These are phyloP conservation scores for Agriopis leucophaearia DNA, from an alignment of 2,888 invertebrate genomes.

Conservation along the genomic window DNA sequence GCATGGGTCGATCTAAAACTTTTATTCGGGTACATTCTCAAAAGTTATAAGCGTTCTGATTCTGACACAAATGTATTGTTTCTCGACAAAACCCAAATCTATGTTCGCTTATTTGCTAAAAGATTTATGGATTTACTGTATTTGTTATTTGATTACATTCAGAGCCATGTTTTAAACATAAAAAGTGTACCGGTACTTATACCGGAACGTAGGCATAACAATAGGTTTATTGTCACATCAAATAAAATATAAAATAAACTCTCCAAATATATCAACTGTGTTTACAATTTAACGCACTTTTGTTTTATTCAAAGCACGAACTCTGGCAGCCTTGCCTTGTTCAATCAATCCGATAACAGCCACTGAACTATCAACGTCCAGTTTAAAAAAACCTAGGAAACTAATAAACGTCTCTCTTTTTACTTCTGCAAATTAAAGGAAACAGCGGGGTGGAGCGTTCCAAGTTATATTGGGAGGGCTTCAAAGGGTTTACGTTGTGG, in stretches of 20 bases:
- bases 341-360: conserved; percentile 62
- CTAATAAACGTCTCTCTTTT: conserved; percentile 26
- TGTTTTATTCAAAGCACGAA: conserved; percentile 66
- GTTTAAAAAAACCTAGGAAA: conserved; percentile 32
- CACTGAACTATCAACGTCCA: conserved; percentile 52
- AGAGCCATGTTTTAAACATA: not conserved
- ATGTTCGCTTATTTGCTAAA: no score
- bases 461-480: conserved; percentile 47
- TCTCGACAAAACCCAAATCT: no score
- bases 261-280: conserved; percentile 49
- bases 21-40: conserved; percentile 4
- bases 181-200: not conserved
- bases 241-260: conserved; percentile 46
- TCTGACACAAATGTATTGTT: not conserved
- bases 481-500: conserved; percentile 57
- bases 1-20: not conserved
- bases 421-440: conserved; percentile 15
- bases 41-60: not conserved
- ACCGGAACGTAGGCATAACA: not conserved
- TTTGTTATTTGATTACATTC: not conserved
- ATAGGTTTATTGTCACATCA: conserved; percentile 12
- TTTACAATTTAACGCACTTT: conserved; percentile 53
- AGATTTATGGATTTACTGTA: not conserved
- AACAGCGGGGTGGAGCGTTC: conserved; percentile 36
- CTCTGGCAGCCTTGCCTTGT: conserved; percentile 58